These are phyloP conservation scores for Anniella stebbinsi DNA, from an alignment of 2,797 vertebrate genomes.

Conservation along the genomic window DNA sequence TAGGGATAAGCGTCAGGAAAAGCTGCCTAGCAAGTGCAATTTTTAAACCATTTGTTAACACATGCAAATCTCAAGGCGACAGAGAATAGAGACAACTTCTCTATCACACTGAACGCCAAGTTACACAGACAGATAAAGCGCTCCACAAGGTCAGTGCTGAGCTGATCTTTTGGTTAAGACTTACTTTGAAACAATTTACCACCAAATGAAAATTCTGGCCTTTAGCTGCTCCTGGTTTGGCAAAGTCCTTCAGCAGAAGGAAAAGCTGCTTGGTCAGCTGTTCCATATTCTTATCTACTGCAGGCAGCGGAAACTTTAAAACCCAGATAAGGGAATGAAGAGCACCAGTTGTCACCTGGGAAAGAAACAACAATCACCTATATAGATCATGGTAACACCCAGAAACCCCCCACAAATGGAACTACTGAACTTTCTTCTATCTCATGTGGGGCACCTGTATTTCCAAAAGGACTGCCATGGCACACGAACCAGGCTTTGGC, in stretches of 20 bases:
- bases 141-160: background rate
- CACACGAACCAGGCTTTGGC: too few species aligned
- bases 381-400: too few species aligned
- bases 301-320: conserved; percentile 92
- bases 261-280: conserved; percentile 91
- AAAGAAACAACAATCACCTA: conserved; percentile 10
- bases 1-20: background rate
- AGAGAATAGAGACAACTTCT: background rate
- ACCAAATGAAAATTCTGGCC: conserved; percentile 95
- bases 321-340: conserved; percentile 90
- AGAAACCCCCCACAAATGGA: background rate
- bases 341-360: conserved; percentile 93
- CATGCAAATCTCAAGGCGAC: background rate
- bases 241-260: conserved; percentile 94
- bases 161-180: conserved; percentile 29
- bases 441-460: background rate
- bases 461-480: background rate
- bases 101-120: background rate
- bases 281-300: conserved; percentile 79
- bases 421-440: too few species aligned
- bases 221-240: conserved; percentile 89
- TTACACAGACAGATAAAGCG: background rate
- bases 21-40: background rate
- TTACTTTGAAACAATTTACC: conserved; percentile 97
- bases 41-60: background rate